phyloP scores from a whole-genome alignment of 2,113 vertebrate species.

The Ciconia maguari region DNA sequence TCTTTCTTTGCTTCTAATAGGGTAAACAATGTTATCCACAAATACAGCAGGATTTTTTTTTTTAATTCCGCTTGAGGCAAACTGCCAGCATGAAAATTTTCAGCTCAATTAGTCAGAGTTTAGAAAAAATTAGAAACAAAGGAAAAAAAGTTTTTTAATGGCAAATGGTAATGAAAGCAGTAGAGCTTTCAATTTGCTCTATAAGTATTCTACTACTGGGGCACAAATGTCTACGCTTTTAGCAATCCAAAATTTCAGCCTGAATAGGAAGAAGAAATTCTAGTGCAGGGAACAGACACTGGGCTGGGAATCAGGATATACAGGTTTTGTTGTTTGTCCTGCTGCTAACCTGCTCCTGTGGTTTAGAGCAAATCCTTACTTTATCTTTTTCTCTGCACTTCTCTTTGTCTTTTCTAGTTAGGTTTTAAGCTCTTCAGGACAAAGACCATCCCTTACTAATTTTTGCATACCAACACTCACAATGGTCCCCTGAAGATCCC shows the following conservation, averaged over 20 bases:
- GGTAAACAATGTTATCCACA: slow-evolving; percentile 14
- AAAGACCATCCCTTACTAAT: background rate
- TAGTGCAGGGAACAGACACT: background rate
- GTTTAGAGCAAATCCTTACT: background rate
- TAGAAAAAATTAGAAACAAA: slow-evolving; percentile 3
- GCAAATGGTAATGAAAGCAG: background rate
- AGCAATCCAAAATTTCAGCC: background rate
- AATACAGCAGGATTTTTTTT: background rate
- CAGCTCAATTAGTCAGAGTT: slow-evolving; percentile 10
- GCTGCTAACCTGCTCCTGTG: background rate
- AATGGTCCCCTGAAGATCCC: background rate
- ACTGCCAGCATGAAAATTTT: slow-evolving; percentile 1
- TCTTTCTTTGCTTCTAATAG: background rate
- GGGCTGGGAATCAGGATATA: background rate
- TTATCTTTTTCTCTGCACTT: background rate
- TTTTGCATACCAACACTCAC: background rate
- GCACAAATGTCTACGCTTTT: background rate
- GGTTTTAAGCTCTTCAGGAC: background rate
- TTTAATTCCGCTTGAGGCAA: slow-evolving; percentile 6
- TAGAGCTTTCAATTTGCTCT: background rate
- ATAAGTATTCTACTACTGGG: background rate
- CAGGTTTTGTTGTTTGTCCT: background rate
- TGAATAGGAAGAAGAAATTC: background rate
- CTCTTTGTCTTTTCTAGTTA: background rate
- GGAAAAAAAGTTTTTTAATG: background rate